Percentiles rank a stretch among this genome's conserved stretches.
Conservation (phyloP, 2,888 invertebrate species). For the Parelbella ahira region DNA sequence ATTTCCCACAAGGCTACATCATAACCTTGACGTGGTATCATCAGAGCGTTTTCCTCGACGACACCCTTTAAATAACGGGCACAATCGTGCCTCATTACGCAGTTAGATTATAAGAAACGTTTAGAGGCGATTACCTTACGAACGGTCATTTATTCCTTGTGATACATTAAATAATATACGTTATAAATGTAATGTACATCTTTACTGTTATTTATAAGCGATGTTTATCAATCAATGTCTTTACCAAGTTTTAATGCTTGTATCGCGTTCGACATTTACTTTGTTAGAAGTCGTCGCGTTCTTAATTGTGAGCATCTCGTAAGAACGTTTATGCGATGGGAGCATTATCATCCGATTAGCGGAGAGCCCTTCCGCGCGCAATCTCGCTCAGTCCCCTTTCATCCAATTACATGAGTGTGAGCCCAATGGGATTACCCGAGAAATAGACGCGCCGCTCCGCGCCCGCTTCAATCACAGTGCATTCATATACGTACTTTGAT, state of each 20-base stretch:
- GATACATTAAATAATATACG: too few species aligned
- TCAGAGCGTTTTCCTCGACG: constrained; percentile 1
- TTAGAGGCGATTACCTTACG: too few species aligned
- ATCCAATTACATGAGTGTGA: constrained; percentile 76
- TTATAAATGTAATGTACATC: too few species aligned
- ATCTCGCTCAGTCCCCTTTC: constrained; percentile 66
- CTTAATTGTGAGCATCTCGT: constrained; percentile 6
- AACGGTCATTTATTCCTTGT: too few species aligned
- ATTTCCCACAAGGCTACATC: constrained; percentile 13
- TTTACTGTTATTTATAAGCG: too few species aligned
- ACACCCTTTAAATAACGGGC: too few species aligned
- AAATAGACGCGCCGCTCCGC: constrained; percentile 35
- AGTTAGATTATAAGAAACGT: too few species aligned
- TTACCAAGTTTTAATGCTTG: too few species aligned
- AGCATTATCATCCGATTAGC: constrained; percentile 72
- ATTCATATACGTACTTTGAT: constrained; percentile 13
- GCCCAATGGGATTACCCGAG: constrained; percentile 60
- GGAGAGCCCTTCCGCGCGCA: constrained; percentile 56
- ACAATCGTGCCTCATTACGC: too few species aligned
- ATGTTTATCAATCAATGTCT: too few species aligned
- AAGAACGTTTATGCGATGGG: constrained; percentile 20
- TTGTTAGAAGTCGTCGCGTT: too few species aligned
- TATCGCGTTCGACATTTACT: too few species aligned
- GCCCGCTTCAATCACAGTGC: constrained; percentile 31
- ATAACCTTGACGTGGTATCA: neutral